A percentile compares a stretch with the other conserved stretches of the same genome.
Evolutionary conservation across 2,888 invertebrate genomes (phyloP).

Genomic region (Onthophagus sagittarius): DNA sequence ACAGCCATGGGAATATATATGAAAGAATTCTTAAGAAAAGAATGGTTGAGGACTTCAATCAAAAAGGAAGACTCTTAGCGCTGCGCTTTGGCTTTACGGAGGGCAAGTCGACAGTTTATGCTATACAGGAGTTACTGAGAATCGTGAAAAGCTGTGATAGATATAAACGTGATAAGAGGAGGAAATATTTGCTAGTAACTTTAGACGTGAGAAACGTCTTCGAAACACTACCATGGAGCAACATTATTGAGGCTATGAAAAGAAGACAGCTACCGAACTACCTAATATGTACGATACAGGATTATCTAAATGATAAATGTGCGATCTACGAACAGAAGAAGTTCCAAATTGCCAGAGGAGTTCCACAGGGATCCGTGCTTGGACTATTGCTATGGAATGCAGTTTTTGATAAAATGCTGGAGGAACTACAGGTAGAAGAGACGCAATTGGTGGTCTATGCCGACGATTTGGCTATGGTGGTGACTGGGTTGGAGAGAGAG

Average conservation of each 20-base stretch:
- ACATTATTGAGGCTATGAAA: too few relatives aligned
- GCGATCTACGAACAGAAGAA: background rate
- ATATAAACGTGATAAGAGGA: background rate
- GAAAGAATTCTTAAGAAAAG: constrained; percentile 32
- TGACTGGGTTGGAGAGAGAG: background rate
- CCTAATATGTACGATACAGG: background rate
- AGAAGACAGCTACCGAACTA: too few relatives aligned
- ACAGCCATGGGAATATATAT: constrained; percentile 30
- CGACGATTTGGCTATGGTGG: background rate
- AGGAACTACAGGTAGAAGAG: too few relatives aligned
- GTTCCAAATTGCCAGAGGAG: background rate
- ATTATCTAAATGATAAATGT: background rate
- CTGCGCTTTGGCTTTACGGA: too few relatives aligned
- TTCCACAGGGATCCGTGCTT: too few relatives aligned
- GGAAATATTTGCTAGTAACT: background rate
- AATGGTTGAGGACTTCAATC: constrained; percentile 26
- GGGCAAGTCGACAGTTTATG: too few relatives aligned
- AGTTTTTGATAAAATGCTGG: too few relatives aligned
- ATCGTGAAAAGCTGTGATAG: too few relatives aligned
- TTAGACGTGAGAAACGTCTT: background rate
- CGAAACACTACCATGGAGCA: background rate
- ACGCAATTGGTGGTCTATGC: background rate
- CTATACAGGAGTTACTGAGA: too few relatives aligned
- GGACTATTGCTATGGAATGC: too few relatives aligned
- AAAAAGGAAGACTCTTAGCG: constrained; percentile 14